Evolutionary conservation across 2,797 vertebrate species (phyloP).

Genomic region (Phataginus tricuspis): DNA sequence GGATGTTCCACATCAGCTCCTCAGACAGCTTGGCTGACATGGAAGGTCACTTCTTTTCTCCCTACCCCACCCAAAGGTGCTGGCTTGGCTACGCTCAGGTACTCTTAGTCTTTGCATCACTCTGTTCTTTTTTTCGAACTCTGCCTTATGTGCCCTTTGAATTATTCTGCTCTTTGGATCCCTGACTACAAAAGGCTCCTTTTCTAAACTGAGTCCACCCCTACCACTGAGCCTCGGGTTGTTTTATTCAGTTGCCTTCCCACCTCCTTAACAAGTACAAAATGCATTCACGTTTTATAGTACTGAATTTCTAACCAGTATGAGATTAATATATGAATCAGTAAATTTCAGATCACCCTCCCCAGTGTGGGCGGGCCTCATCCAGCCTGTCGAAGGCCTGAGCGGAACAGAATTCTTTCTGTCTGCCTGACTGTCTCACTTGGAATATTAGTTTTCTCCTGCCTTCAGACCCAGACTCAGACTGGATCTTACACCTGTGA

Average conservation of each 20-base stretch:
- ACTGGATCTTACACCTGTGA: no score
- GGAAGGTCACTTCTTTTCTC: background rate
- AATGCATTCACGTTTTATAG: background rate
- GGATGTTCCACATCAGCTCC: background rate
- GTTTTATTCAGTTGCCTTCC: background rate
- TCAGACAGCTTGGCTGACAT: background rate
- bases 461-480: no score
- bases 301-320: background rate
- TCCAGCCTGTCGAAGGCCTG: no score
- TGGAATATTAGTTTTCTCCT: no score
- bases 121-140: background rate
- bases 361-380: no score
- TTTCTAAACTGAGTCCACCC: background rate
- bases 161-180: background rate
- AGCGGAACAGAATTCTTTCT: no score
- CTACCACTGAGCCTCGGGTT: background rate
- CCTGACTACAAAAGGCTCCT: background rate
- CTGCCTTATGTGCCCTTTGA: background rate
- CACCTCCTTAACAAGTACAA: background rate
- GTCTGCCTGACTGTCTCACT: no score
- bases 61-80: background rate
- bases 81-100: background rate
- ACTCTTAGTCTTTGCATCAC: background rate
- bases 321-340: no score
- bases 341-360: no score